Evolutionary conservation across 2,797 vertebrate species (phyloP).

Genomic region (Aplochiton taeniatus): DNA sequence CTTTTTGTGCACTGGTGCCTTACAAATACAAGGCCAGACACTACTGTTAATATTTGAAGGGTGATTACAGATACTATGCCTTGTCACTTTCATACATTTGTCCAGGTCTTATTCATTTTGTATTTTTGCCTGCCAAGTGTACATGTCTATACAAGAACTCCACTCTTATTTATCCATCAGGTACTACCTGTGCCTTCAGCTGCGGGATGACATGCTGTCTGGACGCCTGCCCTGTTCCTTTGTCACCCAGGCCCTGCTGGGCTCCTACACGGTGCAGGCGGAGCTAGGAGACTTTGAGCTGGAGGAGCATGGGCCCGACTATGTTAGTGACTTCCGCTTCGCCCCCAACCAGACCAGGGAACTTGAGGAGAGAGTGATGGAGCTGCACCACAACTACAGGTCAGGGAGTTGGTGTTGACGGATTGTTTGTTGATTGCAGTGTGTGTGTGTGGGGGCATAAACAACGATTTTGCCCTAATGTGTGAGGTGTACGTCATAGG

Average conservation of each 20-base stretch:
- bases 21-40: too few species aligned
- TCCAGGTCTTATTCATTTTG: too few species aligned
- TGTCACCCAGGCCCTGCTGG: constrained; percentile 93
- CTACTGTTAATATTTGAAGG: too few species aligned
- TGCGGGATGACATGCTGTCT: constrained; percentile 94
- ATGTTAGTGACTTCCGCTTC: constrained; percentile 90
- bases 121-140: neutral
- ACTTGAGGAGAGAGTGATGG: constrained; percentile 96
- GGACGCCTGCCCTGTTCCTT: constrained; percentile 96
- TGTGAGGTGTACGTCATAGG: constrained; percentile 62
- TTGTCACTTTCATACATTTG: too few species aligned
- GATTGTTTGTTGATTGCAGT: neutral
- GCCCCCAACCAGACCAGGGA: constrained; percentile 95
- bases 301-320: constrained; percentile 90
- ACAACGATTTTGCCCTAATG: constrained; percentile 1
- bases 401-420: constrained; percentile 50
- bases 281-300: constrained; percentile 91
- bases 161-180: constrained; percentile 63
- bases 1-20: too few species aligned
- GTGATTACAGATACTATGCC: too few species aligned
- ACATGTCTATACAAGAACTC: neutral
- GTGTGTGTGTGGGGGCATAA: neutral
- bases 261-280: constrained; percentile 94
- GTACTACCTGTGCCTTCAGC: constrained; percentile 97
- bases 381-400: constrained; percentile 95